These are phyloP conservation scores for Cepphus grylle DNA, from an alignment of 2,113 vertebrate species.

Conservation along the genomic window DNA sequence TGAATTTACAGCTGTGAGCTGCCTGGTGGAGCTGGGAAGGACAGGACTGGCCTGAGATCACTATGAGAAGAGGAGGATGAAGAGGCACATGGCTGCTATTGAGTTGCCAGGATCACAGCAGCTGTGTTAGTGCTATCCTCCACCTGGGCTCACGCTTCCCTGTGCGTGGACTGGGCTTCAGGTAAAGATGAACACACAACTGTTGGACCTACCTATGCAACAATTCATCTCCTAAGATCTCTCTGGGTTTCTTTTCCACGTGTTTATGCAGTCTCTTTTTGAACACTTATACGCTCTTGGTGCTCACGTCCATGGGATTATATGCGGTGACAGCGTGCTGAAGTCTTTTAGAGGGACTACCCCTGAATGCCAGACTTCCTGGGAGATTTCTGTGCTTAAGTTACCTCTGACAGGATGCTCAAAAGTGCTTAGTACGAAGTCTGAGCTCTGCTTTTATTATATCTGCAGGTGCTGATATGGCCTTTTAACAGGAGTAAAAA, in stretches of 20 bases:
- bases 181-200: background rate
- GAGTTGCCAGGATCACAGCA: accelerated
- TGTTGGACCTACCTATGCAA: background rate
- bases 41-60: background rate
- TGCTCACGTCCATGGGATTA: background rate
- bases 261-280: background rate
- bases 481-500: constrained; percentile 2
- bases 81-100: background rate
- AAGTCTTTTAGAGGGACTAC: background rate
- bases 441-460: background rate
- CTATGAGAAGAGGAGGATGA: background rate
- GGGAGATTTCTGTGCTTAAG: background rate
- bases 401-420: background rate
- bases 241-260: background rate
- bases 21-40: background rate
- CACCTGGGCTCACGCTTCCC: accelerated
- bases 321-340: background rate
- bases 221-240: background rate
- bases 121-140: background rate
- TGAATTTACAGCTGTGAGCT: background rate
- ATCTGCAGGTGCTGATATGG: background rate
- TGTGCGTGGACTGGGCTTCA: accelerated
- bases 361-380: background rate
- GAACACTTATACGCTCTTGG: accelerated
- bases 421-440: background rate